A percentile compares a stretch with the other conserved stretches of the same genome.
Evolutionary conservation across 2,888 invertebrate species (phyloP).

Genomic region (Polydrusus cervinus): DNA sequence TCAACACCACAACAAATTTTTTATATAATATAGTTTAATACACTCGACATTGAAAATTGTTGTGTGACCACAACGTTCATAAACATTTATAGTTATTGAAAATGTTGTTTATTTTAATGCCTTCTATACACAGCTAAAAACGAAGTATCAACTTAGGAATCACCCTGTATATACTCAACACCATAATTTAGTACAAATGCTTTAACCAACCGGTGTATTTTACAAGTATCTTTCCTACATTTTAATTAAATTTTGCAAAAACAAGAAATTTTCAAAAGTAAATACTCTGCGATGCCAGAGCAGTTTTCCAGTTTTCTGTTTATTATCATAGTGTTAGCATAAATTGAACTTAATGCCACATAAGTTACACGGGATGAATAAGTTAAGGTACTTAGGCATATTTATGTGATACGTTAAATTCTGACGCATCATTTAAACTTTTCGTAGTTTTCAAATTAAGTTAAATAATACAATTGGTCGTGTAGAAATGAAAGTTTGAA

Average conservation of each 20-base stretch:
- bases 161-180: no score
- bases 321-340: constrained; percentile 1
- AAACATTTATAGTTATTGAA: no score
- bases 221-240: background rate
- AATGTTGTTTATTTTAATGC: no score
- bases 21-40: no score
- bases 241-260: constrained; percentile 40
- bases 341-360: background rate
- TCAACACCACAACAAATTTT: no score
- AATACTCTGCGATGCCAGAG: constrained; percentile 21
- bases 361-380: background rate
- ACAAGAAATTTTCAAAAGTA: constrained; percentile 31
- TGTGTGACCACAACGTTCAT: no score
- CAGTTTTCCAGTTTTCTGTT: constrained; percentile 10
- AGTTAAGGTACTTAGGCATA: background rate
- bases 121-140: no score
- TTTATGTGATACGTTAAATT: background rate
- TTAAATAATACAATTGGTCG: no score
- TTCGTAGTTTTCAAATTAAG: background rate
- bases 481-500: no score
- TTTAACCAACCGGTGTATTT: background rate
- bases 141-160: no score
- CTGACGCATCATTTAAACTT: background rate
- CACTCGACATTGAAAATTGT: no score
- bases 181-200: background rate